Conservation (phyloP, 2,797 vertebrate species). For the Pachyuromys duprasi region DNA sequence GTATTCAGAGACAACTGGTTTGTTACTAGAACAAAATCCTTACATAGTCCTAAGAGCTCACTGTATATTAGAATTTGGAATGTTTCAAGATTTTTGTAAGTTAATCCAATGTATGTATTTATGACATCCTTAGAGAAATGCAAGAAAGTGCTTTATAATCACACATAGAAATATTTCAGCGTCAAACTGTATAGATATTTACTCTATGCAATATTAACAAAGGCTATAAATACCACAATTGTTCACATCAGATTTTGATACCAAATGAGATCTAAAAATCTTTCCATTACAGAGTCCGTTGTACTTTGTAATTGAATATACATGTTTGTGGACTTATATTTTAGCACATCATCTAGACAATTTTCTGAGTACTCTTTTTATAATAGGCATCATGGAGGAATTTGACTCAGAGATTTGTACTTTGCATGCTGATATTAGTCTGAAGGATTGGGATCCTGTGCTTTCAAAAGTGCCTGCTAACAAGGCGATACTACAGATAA, state of each 20-base stretch:
- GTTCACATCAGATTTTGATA: conserved; percentile 64
- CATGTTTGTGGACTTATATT: conserved; percentile 46
- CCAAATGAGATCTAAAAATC: conserved; percentile 49
- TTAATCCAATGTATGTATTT: conserved; percentile 49
- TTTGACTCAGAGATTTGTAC: conserved; percentile 42
- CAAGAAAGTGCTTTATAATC: conserved; percentile 13
- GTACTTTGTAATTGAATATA: conserved; percentile 53
- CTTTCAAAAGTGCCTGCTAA: conserved; percentile 38
- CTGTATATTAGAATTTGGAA: conserved; percentile 45
- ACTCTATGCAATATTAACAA: conserved; percentile 46
- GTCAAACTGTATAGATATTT: conserved; percentile 59
- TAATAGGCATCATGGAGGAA: neutral
- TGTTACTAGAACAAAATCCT: neutral
- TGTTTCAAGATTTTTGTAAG: conserved; percentile 55
- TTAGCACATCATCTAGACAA: conserved; percentile 19
- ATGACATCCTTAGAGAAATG: conserved; percentile 17
- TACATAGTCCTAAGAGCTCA: neutral
- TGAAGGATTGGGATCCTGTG: neutral
- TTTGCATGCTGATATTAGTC: neutral
- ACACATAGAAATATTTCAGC: conserved; percentile 37
- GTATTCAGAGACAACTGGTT: conserved; percentile 23
- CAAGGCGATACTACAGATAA: neutral
- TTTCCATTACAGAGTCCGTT: conserved; percentile 51
- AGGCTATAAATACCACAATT: conserved; percentile 52
- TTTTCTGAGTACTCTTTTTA: conserved; percentile 17